Conservation (phyloP, 2,113 vertebrate species). For the Protobothrops flavoviridis region DNA sequence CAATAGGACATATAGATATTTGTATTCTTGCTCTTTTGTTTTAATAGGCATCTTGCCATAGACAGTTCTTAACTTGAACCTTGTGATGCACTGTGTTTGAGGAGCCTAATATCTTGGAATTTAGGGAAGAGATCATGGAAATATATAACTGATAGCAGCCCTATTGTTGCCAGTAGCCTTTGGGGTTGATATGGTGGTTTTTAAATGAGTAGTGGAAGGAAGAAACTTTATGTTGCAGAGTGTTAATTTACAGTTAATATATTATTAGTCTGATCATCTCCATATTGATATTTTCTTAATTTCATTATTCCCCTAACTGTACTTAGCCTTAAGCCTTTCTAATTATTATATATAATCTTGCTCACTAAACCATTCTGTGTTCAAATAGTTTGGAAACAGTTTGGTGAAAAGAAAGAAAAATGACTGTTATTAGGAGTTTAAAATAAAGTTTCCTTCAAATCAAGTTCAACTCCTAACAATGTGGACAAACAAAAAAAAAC, state of each 20-base stretch:
- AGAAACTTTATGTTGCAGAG: not conserved
- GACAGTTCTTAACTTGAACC: not conserved
- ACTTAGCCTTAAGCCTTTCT: not conserved
- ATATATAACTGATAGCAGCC: not conserved
- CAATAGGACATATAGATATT: not conserved
- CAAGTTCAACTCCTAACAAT: not conserved
- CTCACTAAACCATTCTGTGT: not conserved
- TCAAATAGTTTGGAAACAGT: not conserved
- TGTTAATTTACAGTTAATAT: not conserved
- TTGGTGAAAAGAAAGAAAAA: not conserved
- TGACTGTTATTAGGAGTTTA: not conserved
- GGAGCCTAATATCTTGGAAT: not conserved
- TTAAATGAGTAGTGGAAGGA: not conserved
- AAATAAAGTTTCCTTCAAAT: not conserved
- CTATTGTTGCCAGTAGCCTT: not conserved
- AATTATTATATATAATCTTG: not conserved
- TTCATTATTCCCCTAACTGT: too few species aligned
- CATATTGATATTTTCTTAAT: not conserved
- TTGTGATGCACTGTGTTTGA: not conserved
- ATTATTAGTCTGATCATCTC: not conserved
- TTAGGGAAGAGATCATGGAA: not conserved
- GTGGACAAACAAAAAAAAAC: not conserved
- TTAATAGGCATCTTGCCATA: not conserved
- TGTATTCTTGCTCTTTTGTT: not conserved
- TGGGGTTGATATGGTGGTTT: not conserved